phyloP scores from a whole-genome alignment of 1,140 invertebrate species.

The Anastrepha ludens region DNA sequence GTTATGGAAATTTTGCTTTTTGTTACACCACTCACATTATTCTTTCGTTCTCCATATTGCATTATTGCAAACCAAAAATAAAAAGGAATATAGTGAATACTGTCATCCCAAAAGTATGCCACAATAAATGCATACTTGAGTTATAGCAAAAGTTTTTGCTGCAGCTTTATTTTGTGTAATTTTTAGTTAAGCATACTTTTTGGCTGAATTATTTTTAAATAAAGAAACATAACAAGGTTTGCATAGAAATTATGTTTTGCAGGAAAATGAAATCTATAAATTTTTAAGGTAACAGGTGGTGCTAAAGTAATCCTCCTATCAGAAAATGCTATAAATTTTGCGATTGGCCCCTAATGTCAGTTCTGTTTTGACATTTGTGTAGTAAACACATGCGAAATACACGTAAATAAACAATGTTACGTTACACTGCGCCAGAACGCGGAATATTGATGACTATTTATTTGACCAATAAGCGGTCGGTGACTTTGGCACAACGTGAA shows the following conservation, averaged over 20 bases:
- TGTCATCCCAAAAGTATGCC: slow-evolving; percentile 39
- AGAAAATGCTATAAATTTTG: too few relatives aligned
- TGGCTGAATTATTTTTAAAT: neutral
- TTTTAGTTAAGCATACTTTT: slow-evolving; percentile 20
- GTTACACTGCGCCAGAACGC: too few relatives aligned
- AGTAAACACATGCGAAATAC: too few relatives aligned
- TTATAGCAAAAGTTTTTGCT: slow-evolving; percentile 34
- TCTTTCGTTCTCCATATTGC: neutral
- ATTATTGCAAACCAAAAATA: neutral
- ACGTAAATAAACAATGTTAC: too few relatives aligned
- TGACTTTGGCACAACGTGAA: too few relatives aligned
- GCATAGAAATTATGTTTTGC: neutral
- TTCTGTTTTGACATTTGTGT: too few relatives aligned
- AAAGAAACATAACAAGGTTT: neutral
- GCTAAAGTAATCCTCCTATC: too few relatives aligned
- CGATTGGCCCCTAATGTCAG: too few relatives aligned
- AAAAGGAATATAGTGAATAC: slow-evolving; percentile 17
- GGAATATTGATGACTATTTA: too few relatives aligned
- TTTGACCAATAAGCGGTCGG: too few relatives aligned
- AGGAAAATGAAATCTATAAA: neutral
- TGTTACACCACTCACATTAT: slow-evolving; percentile 7
- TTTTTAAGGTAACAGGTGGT: too few relatives aligned
- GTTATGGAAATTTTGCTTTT: slow-evolving; percentile 31
- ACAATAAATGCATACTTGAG: slow-evolving; percentile 47
- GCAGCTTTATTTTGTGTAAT: neutral